Evolutionary conservation across 2,113 vertebrate species (phyloP), one percentile per base, ranked within the genome.

Genomic region (Elephas maximus): DNA sequence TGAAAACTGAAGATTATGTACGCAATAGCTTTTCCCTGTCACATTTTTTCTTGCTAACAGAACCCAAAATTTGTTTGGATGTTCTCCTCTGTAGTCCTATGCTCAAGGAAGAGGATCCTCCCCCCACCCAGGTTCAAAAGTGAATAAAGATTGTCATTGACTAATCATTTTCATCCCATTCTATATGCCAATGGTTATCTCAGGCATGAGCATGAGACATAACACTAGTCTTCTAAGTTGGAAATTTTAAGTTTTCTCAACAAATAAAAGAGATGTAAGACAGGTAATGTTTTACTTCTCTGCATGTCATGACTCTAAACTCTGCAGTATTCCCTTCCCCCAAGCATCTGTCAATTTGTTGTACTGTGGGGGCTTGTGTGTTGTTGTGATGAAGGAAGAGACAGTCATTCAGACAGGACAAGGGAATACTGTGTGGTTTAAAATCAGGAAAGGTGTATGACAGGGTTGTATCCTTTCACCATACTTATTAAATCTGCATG

Each of bases 151-250:
- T 45, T 91, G 28, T 53, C 88, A 17, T 9, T 82, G 24, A 44
- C 6, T 93, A 82, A 62, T 95, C 3, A 24, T 62, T 73, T 92
- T 81, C 26, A 94, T 71, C 57, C 73, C n/a, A 30, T 81, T 65
- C 51, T 60, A 82, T 26, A 37, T 82, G 12, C 60, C 51, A 88
- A n/a, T 57, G n/a, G n/a, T 45, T 57, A 76, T 15, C 57, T 60
- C 45, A 82, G 28, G 45, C 45, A 48, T n/a, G 57, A 20, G 9
- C 30, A 28, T n/a, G 20, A n/a, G 73, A 41, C 76, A 77, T 20
- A 78, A 37, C 26, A 9, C 37, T 89, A 44, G 26, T 33, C 60
- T 94, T 84, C 86, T 79, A 51, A 82, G 53, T 9, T 41, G 65
- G 44, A 8, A 17, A 57, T 88, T 88, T 45, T 45, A 77, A 18